Percentiles rank a stretch among this genome's conserved stretches.
These are phyloP conservation scores for Limulus polyphemus DNA, from an alignment of 2,888 invertebrate species.

Conservation along the genomic window DNA sequence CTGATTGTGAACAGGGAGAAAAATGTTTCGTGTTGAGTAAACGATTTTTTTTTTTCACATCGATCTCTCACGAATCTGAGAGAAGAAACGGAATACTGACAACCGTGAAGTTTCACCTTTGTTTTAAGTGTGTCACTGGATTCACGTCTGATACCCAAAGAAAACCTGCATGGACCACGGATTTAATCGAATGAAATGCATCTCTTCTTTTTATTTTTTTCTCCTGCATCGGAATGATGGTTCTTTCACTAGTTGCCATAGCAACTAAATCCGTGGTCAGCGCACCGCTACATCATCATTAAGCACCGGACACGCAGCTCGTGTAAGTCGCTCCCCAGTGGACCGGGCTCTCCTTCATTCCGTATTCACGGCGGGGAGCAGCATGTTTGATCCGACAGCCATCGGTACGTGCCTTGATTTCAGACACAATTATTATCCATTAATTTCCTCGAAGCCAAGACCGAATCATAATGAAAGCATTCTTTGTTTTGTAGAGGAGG, in stretches of 20 bases:
- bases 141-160: no score
- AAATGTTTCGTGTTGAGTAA: no score
- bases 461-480: background rate
- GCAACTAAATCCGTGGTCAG: slow-evolving; percentile 23
- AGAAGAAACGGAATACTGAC: no score
- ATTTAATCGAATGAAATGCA: no score
- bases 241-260: slow-evolving; percentile 9
- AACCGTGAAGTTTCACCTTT: no score
- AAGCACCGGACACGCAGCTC: slow-evolving; percentile 8
- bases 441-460: background rate
- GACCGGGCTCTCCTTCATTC: background rate
- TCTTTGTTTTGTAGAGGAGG: background rate
- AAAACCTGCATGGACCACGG: no score
- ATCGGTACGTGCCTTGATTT: background rate
- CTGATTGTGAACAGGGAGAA: no score
- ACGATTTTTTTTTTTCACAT: no score
- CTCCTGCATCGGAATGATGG: background rate
- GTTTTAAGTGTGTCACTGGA: no score
- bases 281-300: slow-evolving; percentile 22
- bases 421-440: no score
- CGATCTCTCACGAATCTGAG: no score
- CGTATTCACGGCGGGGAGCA: background rate
- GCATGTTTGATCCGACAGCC: background rate
- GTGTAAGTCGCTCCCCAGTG: background rate
- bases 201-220: no score